phyloP scores from a whole-genome alignment of 2,797 vertebrate species.

The Paguma larvata region DNA sequence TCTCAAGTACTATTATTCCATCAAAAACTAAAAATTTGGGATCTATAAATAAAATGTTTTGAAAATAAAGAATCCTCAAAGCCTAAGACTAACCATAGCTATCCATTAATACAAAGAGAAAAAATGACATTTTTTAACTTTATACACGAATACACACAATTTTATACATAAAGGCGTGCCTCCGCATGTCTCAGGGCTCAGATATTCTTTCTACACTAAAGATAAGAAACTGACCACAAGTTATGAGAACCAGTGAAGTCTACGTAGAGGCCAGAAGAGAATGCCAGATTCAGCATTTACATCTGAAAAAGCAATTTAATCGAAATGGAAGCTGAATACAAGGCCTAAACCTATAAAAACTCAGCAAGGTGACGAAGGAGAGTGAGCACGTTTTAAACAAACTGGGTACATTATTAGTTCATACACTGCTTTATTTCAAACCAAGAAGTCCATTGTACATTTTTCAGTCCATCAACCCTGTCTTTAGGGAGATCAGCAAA shows the following conservation, averaged over 20 bases:
- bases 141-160: neutral
- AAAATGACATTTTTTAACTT: constrained; percentile 1
- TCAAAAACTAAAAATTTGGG: constrained; percentile 12
- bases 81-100: neutral
- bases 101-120: neutral
- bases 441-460: constrained; percentile 9
- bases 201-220: neutral
- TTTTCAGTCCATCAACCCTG: neutral
- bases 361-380: neutral
- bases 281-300: neutral
- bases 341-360: neutral
- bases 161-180: neutral
- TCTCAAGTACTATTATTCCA: neutral
- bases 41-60: neutral
- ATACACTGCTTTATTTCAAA: neutral
- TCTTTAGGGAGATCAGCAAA: constrained; percentile 13
- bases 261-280: neutral
- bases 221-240: neutral
- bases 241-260: constrained; percentile 5
- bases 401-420: neutral
- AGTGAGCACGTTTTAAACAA: neutral
- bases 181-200: neutral
- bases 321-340: neutral
- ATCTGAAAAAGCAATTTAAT: neutral
- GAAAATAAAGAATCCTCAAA: constrained; percentile 50